Evolutionary conservation across 1,140 invertebrate genomes (phyloP).

Genomic region (Drosophila chauvacae): DNA sequence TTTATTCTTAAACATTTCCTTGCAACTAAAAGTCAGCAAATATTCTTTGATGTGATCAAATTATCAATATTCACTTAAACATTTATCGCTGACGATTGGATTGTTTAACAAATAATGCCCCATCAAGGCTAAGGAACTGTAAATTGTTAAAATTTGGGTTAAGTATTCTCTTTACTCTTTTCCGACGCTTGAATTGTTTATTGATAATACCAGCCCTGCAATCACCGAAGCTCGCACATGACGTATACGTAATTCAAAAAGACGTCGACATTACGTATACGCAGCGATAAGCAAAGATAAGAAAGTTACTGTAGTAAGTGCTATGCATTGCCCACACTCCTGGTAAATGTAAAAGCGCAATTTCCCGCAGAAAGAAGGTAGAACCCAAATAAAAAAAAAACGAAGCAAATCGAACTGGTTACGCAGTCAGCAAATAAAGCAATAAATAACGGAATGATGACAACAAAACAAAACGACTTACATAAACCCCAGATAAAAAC

Average conservation of each 20-base stretch:
- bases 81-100: constrained; percentile 3
- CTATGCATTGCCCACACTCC: constrained; percentile 35
- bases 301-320: constrained; percentile 14
- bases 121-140: constrained; percentile 1
- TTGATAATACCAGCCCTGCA: constrained; percentile 19
- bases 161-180: constrained; percentile 31
- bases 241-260: constrained; percentile 60
- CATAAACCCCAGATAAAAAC: neutral
- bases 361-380: constrained; percentile 20
- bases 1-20: too few relatives aligned
- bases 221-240: constrained; percentile 43
- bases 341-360: constrained; percentile 42
- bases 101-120: constrained; percentile 15
- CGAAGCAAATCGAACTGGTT: constrained; percentile 24
- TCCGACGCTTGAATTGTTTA: constrained; percentile 21
- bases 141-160: constrained; percentile 21
- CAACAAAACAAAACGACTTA: constrained; percentile 15
- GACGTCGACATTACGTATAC: constrained; percentile 69
- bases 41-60: neutral
- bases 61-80: neutral
- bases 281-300: constrained; percentile 54
- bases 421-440: constrained; percentile 16
- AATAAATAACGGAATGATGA: constrained; percentile 29
- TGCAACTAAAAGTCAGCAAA: neutral
- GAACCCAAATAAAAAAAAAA: neutral